Evolutionary conservation across 2,113 vertebrate genomes (phyloP).

Genomic region (Psephotus haematonotus): DNA sequence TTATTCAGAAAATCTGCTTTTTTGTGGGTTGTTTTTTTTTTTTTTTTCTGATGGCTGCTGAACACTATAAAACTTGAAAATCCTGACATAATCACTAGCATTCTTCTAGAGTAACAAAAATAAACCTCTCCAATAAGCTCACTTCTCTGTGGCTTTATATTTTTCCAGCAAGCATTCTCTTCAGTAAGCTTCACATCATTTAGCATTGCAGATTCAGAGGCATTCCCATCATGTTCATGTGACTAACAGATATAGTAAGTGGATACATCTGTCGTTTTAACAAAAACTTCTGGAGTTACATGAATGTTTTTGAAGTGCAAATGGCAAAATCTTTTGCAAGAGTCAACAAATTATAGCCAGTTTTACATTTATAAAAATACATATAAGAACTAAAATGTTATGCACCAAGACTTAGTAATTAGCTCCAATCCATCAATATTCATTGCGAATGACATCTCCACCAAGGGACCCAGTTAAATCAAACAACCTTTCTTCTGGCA

Average conservation of each 20-base stretch:
- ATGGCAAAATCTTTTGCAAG: not conserved
- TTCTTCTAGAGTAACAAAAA: not conserved
- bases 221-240: not conserved
- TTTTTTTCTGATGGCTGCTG: not conserved
- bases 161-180: not conserved
- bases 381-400: not conserved
- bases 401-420: not conserved
- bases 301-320: slow-evolving; percentile 4
- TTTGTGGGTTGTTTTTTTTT: no score
- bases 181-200: not conserved
- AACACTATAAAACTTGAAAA: not conserved
- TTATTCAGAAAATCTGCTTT: not conserved
- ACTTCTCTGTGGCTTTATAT: not conserved
- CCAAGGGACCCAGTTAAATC: not conserved
- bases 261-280: slow-evolving; percentile 15
- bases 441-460: not conserved
- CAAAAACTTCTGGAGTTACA: not conserved
- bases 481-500: not conserved
- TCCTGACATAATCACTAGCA: not conserved
- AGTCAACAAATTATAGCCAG: not conserved
- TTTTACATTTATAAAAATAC: slow-evolving; percentile 8
- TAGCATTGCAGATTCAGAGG: slow-evolving; percentile 12
- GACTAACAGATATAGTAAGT: not conserved
- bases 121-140: not conserved
- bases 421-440: not conserved